phyloP scores from a whole-genome alignment of 64 coral and sea anemone genomes.

The Stichodactyla helianthus region DNA sequence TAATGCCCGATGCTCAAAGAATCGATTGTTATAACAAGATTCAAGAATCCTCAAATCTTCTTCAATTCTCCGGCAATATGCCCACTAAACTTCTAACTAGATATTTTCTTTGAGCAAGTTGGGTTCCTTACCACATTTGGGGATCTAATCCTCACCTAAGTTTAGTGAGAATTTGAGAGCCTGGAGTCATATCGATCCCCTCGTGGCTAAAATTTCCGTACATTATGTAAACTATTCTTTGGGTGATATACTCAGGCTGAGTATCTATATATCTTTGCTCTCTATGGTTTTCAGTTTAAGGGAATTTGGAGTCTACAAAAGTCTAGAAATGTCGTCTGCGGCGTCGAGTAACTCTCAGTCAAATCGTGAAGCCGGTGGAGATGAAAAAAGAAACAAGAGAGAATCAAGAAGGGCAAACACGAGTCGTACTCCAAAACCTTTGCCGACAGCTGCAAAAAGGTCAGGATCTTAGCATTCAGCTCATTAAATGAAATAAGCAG shows the following conservation, averaged over 20 bases:
- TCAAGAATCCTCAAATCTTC: neutral
- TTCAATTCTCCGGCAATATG: neutral
- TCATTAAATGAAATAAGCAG: neutral
- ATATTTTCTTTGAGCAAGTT: constrained; percentile 6
- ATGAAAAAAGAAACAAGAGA: constrained; percentile 24
- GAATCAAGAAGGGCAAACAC: constrained; percentile 16
- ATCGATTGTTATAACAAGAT: neutral
- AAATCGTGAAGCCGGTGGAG: constrained; percentile 13
- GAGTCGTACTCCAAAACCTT: constrained; percentile 4
- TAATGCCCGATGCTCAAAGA: constrained; percentile 8
- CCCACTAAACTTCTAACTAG: neutral
- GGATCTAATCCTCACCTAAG: neutral
- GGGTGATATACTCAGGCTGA: neutral
- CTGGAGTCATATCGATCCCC: constrained; percentile 10
- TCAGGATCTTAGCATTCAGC: constrained; percentile 4
- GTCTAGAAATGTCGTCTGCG: neutral
- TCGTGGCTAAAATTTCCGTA: neutral
- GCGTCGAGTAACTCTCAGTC: constrained; percentile 11
- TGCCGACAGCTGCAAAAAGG: constrained; percentile 23
- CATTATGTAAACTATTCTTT: neutral
- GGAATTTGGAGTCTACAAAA: neutral
- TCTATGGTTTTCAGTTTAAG: neutral
- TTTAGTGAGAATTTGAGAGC: constrained; percentile 8
- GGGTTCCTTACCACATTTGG: neutral
- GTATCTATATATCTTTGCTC: neutral